Evolutionary conservation across 2,888 invertebrate species (phyloP), one percentile per base, ranked within the genome.

Genomic region (Caprella mutica): DNA sequence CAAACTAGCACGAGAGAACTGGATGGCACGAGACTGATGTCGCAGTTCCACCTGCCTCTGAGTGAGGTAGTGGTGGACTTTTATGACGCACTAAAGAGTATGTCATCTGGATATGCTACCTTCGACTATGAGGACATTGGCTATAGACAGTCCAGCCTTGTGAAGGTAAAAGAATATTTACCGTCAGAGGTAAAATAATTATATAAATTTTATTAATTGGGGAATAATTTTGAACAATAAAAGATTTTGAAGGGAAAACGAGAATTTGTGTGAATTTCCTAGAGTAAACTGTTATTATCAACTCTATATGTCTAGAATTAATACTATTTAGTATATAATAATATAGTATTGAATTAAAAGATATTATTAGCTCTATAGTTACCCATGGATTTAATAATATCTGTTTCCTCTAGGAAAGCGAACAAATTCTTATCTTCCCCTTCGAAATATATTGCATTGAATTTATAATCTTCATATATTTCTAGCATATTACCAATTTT

Each of bases 1-100:
- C 82, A 86, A 65, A 78, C 80, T 56, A 82, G 82, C 0, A 78
- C 84, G 0, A 79, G 72, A 55, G 84, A 86, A 64, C 84, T 96
- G 26, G 96, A 94, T 71, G 82, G 87, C 63, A 78, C 80, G 30
- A 80, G 90, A 70, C 76, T 91, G 0, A 78, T 96, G 75, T 71
- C 94, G 70, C 84, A 85, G 68, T 91, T 84, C 69, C 74, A 83
- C 35, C 73, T 98, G 52, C 97, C 97, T 0, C 75, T 98, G 5
- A 88, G 85, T 67, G 97, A 98, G 78, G 85, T 97, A 26, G 84
- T 97, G 14, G 75, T 93, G 8, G 94, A 97, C 73, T 97, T 98
- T 72, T 93, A 93, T 70, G 96, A 97, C 71, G 78, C 80, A 3
- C 75, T 96, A 2, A 97, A 97, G 73, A 84, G 86, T 14, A 68